phyloP scores from a whole-genome alignment of 1,140 invertebrate species.

The Tetragnatha versicolor region DNA sequence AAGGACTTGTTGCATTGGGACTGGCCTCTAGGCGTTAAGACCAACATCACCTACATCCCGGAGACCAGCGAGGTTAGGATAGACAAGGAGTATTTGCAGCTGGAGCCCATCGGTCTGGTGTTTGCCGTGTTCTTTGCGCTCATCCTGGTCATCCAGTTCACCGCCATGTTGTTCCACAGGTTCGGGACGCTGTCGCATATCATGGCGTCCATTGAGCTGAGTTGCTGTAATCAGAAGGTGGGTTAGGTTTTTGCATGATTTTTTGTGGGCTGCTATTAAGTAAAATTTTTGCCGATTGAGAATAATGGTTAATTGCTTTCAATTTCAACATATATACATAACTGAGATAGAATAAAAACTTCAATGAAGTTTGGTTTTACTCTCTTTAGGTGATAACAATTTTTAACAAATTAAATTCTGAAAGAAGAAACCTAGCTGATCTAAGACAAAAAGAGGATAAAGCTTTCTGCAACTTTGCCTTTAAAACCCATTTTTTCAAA shows the following conservation, averaged over 20 bases:
- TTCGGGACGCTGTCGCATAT: slow-evolving; percentile 98
- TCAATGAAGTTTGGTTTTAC: too few species aligned
- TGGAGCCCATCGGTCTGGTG: slow-evolving; percentile 63
- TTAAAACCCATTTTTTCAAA: too few species aligned
- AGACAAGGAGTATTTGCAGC: slow-evolving; percentile 59
- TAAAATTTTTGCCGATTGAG: too few species aligned
- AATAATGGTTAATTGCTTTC: not conserved
- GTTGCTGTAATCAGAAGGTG: slow-evolving; percentile 49
- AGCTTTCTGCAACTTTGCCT: too few species aligned
- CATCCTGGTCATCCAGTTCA: slow-evolving; percentile 65
- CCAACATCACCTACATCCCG: slow-evolving; percentile 59
- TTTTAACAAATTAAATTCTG: too few species aligned
- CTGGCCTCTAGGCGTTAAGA: slow-evolving; percentile 60
- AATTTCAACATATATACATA: not conserved
- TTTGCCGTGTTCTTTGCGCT: slow-evolving; percentile 67
- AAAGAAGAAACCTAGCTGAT: too few species aligned
- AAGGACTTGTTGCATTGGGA: slow-evolving; percentile 62
- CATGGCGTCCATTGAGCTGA: slow-evolving; percentile 65
- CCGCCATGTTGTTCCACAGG: slow-evolving; percentile 67
- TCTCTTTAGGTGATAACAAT: too few species aligned
- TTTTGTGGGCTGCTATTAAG: too few species aligned
- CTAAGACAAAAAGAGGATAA: too few species aligned
- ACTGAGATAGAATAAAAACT: not conserved
- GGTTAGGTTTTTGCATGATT: not conserved
- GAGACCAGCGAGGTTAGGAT: slow-evolving; percentile 60